Base-by-base conservation (phyloP, 1,140 invertebrate species). In the Dinothrombium tinctorium region DNA sequence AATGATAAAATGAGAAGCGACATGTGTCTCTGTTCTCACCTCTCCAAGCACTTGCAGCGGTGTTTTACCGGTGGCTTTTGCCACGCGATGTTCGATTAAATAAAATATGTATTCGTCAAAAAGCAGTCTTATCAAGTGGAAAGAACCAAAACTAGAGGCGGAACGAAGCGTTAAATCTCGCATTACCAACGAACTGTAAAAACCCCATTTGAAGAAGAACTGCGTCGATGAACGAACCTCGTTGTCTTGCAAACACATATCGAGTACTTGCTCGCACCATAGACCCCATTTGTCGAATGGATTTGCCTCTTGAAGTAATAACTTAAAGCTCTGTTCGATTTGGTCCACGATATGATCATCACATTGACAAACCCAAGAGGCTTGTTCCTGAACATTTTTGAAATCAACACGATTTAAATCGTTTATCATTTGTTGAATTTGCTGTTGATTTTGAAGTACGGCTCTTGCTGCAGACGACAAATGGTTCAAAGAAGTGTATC, bases 41-140 rank as follows among this genome's bases (percentile, higher is more conserved):
- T 46, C 45, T 25, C 41, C 41, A 2, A 48, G 20, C 28, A 48
- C 33, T 29, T 48, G 40, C 11, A 95, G 92, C 32, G 84, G 81
- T 40, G 87, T 84, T 50, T 80, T 74, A 29, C 75, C 75, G 28
- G 74, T 77, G 21, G 81, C 81, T 53, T 76, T 68, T 17, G 92
- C 90, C 20, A 98, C 84, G 59, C 84, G 76, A 58, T 90, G 81
- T 61, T 98, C 92, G 49, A 99, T 82, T 47, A 96, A 66, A 60
- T 92, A 96, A 65, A 92, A 92, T 77, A 99, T 92, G 57, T 96
- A 99, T 59, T 99, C 94, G 59, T 98, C 90, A 59, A 90, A 96
- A 17, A 98, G 66, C 47, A 98, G 65, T 33, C 90, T 73, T 52
- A 99, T 90, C 33, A 99, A 68, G 65, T 99, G 94, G 63, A 99